phyloP scores from a whole-genome alignment of 2,797 vertebrate genomes.

The Pelobates cultripes region DNA sequence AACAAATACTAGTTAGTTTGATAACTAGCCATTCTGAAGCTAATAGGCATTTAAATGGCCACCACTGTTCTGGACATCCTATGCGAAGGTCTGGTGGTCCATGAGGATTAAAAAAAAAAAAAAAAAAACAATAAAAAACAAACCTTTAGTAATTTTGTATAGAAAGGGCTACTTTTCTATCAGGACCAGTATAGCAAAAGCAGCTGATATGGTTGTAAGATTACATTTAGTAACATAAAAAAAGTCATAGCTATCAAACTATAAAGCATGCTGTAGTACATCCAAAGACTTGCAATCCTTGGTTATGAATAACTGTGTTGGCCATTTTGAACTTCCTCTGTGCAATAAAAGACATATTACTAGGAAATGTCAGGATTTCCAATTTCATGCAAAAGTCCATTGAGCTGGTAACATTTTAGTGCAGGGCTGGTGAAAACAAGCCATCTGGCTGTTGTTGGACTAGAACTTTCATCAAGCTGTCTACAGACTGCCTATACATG shows the following conservation, averaged over 20 bases:
- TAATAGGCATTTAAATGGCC: no score
- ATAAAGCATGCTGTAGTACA: slow-evolving; percentile 60
- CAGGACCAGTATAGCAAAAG: no score
- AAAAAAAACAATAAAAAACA: no score
- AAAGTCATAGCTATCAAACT: not conserved
- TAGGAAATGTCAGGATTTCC: not conserved
- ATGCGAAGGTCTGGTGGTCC: no score
- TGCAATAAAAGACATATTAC: not conserved
- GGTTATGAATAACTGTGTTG: no score
- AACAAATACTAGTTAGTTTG: no score
- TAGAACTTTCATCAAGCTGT: not conserved
- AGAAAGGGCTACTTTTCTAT: no score
- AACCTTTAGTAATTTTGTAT: no score
- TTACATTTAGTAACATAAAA: not conserved
- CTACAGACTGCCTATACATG: not conserved
- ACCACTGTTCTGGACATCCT: no score
- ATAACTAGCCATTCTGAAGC: no score
- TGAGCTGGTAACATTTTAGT: not conserved
- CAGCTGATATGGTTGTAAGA: no score
- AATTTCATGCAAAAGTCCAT: not conserved
- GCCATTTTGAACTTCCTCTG: not conserved
- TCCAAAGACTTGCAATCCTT: slow-evolving; percentile 47
- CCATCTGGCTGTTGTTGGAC: not conserved
- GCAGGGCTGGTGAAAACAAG: not conserved
- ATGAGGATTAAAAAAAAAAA: no score